Conservation (phyloP, 2,888 invertebrate genomes). For the Limnephilus rhombicus region DNA sequence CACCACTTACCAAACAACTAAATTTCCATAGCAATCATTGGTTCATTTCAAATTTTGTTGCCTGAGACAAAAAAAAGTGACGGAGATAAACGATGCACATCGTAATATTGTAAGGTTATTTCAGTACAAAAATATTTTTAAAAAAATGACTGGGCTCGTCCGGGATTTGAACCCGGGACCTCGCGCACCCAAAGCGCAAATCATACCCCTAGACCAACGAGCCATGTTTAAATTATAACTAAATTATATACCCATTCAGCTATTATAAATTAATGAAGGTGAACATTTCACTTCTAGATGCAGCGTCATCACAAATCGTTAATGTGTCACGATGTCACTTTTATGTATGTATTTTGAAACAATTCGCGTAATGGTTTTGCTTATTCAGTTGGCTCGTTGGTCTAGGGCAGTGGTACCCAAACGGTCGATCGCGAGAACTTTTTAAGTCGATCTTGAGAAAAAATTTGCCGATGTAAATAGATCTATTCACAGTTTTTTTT, state of each 20-base stretch:
- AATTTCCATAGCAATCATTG: too few species aligned
- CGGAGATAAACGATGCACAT: too few species aligned
- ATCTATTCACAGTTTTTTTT: too few species aligned
- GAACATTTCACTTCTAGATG: not conserved
- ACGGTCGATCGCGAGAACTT: too few species aligned
- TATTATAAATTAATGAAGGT: not conserved
- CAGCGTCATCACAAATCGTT: not conserved
- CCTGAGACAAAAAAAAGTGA: too few species aligned
- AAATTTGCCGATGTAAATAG: too few species aligned
- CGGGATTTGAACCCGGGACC: conserved; percentile 67
- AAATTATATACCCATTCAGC: not conserved
- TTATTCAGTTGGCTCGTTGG: not conserved
- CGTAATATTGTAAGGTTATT: too few species aligned
- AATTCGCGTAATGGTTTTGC: not conserved
- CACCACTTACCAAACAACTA: too few species aligned
- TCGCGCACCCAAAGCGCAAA: conserved; percentile 67
- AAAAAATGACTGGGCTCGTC: conserved; percentile 65
- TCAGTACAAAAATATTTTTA: too few species aligned
- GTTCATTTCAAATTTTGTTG: too few species aligned
- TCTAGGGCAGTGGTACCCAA: too few species aligned
- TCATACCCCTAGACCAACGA: not conserved
- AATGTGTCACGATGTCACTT: not conserved
- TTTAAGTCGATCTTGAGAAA: too few species aligned
- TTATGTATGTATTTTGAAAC: not conserved
- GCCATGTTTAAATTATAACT: conserved; percentile 32